Percentiles rank a stretch among this genome's conserved stretches.
Evolutionary conservation across 2,888 invertebrate species (phyloP).

Genomic region (Cacoxenus indagator): DNA sequence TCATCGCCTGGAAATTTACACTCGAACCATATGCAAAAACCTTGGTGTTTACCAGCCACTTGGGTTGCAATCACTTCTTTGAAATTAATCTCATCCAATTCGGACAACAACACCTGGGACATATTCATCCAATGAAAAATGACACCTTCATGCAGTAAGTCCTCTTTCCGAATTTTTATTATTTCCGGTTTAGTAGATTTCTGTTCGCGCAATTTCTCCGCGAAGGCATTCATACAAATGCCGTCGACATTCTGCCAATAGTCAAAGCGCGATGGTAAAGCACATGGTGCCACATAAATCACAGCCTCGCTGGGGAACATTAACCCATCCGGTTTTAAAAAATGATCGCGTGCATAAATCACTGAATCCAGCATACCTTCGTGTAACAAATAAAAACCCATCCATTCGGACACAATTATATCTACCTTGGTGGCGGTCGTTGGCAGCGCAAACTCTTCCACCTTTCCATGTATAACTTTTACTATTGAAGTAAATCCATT

Average conservation of each 20-base stretch:
- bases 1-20: slow-evolving; percentile 79
- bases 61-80: slow-evolving; percentile 74
- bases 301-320: slow-evolving; percentile 82
- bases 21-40: slow-evolving; percentile 86
- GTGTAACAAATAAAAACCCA: slow-evolving; percentile 96
- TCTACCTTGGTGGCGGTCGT: slow-evolving; percentile 79
- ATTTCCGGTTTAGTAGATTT: slow-evolving; percentile 79
- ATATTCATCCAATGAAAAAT: slow-evolving; percentile 80
- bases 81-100: slow-evolving; percentile 75
- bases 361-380: slow-evolving; percentile 97
- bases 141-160: slow-evolving; percentile 77
- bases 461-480: slow-evolving; percentile 72
- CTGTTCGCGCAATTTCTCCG: slow-evolving; percentile 75
- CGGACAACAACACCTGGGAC: slow-evolving; percentile 74
- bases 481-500: slow-evolving; percentile 79
- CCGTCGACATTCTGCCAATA: slow-evolving; percentile 87
- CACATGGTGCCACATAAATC: slow-evolving; percentile 72
- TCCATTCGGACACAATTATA: slow-evolving; percentile 96
- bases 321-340: slow-evolving; percentile 80
- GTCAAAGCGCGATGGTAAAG: slow-evolving; percentile 75
- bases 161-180: slow-evolving; percentile 72
- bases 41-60: slow-evolving; percentile 76
- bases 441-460: slow-evolving; percentile 77
- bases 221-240: slow-evolving; percentile 81
- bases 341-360: slow-evolving; percentile 83